A percentile compares a stretch with the other conserved stretches of the same genome.
Evolutionary conservation across 2,888 invertebrate species (phyloP).

Genomic region (Drosophila monieri): DNA sequence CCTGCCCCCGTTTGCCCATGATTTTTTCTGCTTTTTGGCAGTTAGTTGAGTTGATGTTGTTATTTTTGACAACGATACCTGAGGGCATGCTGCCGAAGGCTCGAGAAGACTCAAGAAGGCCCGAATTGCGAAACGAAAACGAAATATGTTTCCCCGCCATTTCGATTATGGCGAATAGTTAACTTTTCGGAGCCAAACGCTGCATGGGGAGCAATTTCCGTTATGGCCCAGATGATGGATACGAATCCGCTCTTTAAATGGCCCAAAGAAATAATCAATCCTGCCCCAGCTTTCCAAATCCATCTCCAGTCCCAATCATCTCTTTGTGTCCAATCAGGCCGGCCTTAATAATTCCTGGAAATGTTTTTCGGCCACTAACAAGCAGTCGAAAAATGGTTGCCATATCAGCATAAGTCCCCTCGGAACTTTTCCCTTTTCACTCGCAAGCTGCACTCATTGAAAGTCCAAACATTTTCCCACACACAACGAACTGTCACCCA

Average conservation of each 20-base stretch:
- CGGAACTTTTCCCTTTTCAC: conserved; percentile 13
- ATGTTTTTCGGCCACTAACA: conserved; percentile 28
- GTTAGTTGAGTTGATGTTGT: conserved; percentile 71
- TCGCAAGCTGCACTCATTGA: neutral
- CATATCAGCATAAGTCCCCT: conserved; percentile 38
- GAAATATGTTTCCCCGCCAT: conserved; percentile 59
- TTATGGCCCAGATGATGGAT: conserved; percentile 25
- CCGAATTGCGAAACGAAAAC: conserved; percentile 17
- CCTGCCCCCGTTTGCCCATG: conserved; percentile 15
- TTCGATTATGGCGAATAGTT: conserved; percentile 70
- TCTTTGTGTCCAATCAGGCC: conserved; percentile 34
- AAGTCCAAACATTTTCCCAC: neutral
- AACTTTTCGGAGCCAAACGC: conserved; percentile 51
- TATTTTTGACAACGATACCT: conserved; percentile 71
- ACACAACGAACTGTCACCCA: conserved; percentile 46
- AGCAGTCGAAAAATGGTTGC: conserved; percentile 31
- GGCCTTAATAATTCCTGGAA: conserved; percentile 2
- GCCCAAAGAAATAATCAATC: conserved; percentile 41
- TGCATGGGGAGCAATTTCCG: conserved; percentile 60
- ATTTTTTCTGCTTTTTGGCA: conserved; percentile 47
- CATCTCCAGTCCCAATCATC: conserved; percentile 20
- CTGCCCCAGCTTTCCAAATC: conserved; percentile 8
- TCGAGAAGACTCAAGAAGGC: conserved; percentile 1
- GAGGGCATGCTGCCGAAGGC: conserved; percentile 48
- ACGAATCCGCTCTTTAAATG: conserved; percentile 34